These are phyloP conservation scores for Unio delphinus DNA, from an alignment of 2,888 invertebrate species.

Conservation along the genomic window DNA sequence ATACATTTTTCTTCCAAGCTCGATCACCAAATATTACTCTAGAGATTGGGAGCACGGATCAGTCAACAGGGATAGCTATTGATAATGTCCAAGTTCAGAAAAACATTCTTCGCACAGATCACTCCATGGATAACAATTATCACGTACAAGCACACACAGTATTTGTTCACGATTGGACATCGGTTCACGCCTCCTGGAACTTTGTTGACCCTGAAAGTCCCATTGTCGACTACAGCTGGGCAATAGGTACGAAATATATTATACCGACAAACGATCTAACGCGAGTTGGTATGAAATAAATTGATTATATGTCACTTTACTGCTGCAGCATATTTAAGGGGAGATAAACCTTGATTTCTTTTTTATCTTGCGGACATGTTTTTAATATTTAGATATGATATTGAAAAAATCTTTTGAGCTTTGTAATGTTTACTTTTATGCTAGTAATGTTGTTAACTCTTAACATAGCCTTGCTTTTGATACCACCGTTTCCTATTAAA, in stretches of 20 bases:
- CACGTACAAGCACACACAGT: constrained; percentile 18
- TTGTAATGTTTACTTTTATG: too few species aligned
- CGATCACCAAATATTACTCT: neutral
- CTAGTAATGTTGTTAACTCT: too few species aligned
- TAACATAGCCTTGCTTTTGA: too few species aligned
- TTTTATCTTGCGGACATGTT: too few species aligned
- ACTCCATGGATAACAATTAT: neutral
- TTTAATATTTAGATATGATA: too few species aligned
- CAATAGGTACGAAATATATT: constrained; percentile 15
- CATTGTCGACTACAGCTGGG: constrained; percentile 27
- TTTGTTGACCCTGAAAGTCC: constrained; percentile 18
- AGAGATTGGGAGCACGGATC: constrained; percentile 7
- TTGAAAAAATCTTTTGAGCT: too few species aligned
- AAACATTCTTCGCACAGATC: neutral
- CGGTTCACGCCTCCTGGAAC: constrained; percentile 23
- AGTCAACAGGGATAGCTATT: constrained; percentile 11
- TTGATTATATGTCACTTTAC: too few species aligned
- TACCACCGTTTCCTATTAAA: too few species aligned
- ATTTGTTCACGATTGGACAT: constrained; percentile 27
- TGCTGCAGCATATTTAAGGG: too few species aligned
- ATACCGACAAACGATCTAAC: too few species aligned
- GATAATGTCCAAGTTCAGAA: constrained; percentile 13
- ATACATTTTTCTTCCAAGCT: constrained; percentile 15
- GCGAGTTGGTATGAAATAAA: too few species aligned
- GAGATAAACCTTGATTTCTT: too few species aligned